Conservation (phyloP, 1,140 invertebrate genomes). For the Nautilus pompilius region DNA sequence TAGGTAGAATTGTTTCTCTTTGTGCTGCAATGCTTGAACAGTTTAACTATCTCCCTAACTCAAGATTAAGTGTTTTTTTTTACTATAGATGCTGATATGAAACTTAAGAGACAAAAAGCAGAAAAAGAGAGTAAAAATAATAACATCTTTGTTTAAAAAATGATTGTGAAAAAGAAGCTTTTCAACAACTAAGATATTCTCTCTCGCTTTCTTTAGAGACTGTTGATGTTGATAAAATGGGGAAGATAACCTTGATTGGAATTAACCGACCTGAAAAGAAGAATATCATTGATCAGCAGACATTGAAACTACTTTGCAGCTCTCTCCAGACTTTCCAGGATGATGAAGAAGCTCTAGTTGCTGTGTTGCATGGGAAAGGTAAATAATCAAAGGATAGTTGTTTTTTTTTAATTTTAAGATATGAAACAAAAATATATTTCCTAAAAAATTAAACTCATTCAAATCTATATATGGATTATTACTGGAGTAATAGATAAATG, state of each 20-base stretch:
- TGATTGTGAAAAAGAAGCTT: no score
- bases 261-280: slow-evolving; percentile 79
- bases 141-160: no score
- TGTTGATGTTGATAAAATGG: slow-evolving; percentile 20
- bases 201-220: slow-evolving; percentile 11
- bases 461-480: background rate
- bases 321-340: slow-evolving; percentile 78
- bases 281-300: slow-evolving; percentile 74
- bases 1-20: no score
- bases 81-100: no score
- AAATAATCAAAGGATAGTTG: background rate
- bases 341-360: slow-evolving; percentile 67
- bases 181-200: no score
- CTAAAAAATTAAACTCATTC: background rate
- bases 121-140: no score
- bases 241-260: slow-evolving; percentile 63
- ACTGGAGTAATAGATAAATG: no score
- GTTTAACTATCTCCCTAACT: no score
- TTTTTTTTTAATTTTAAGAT: background rate
- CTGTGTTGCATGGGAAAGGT: slow-evolving; percentile 77
- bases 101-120: no score
- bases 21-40: no score
- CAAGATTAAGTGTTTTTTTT: no score
- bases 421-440: background rate
- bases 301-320: slow-evolving; percentile 65